A percentile compares a stretch with the other conserved stretches of the same genome.
Evolutionary conservation across 2,113 vertebrate genomes (phyloP).

Genomic region (Mobula birostris): DNA sequence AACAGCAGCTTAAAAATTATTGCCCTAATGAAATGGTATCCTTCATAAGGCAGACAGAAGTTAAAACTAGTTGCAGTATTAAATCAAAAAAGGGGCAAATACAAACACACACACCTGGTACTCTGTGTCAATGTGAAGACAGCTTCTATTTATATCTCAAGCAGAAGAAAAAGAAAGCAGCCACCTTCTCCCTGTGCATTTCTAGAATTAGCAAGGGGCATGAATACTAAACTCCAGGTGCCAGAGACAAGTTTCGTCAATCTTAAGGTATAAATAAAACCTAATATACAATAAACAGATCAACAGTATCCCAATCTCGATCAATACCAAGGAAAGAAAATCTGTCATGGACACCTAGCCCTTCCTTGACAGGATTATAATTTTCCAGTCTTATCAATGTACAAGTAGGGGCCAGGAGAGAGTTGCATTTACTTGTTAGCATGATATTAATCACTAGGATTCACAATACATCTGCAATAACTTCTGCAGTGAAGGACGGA

Average conservation of each 20-base stretch:
- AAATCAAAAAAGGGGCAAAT: background rate
- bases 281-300: background rate
- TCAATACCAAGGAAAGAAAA: no score
- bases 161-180: background rate
- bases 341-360: no score
- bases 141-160: background rate
- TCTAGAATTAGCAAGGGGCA: background rate
- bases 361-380: no score
- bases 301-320: no score
- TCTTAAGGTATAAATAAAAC: background rate
- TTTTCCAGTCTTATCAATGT: background rate
- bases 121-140: background rate
- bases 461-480: background rate
- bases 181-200: background rate
- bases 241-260: no score
- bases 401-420: background rate
- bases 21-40: background rate
- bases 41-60: background rate
- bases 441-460: background rate
- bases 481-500: background rate
- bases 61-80: background rate
- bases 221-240: background rate
- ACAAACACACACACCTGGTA: slow-evolving; percentile 12
- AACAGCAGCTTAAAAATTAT: background rate
- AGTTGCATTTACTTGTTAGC: background rate